These are phyloP conservation scores for Autographa pulchrina DNA, from an alignment of 2,888 invertebrate species.

Conservation along the genomic window DNA sequence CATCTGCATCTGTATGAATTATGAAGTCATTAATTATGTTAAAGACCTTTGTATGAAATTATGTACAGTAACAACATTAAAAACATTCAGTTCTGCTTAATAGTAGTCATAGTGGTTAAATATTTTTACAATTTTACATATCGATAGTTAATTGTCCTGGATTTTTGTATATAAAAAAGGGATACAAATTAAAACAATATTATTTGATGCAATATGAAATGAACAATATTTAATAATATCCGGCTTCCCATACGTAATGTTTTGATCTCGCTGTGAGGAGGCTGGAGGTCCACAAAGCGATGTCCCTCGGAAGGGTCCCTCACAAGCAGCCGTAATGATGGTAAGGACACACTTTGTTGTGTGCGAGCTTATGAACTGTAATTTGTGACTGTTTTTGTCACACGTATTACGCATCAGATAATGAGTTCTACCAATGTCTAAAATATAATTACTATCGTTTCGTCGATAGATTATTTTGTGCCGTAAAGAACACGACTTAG, in stretches of 20 bases:
- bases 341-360: not conserved
- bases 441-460: no score
- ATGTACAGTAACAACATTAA: not conserved
- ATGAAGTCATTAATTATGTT: conserved; percentile 1
- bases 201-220: not conserved
- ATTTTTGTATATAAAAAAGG: not conserved
- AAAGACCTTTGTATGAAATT: not conserved
- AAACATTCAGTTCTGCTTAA: not conserved
- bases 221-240: not conserved
- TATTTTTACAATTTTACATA: no score
- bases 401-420: no score
- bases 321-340: conserved; percentile 13
- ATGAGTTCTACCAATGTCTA: no score
- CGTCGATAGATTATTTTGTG: no score
- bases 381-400: no score
- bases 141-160: not conserved
- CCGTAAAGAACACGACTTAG: no score
- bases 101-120: no score
- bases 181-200: not conserved
- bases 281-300: conserved; percentile 7
- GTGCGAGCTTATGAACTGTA: not conserved
- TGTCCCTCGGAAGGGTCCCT: not conserved
- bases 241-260: not conserved
- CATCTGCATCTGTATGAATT: conserved; percentile 3
- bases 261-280: not conserved